A percentile compares a stretch with the other conserved stretches of the same genome.
Evolutionary conservation across 1,140 invertebrate genomes (phyloP).

Genomic region (Linepithema humile): DNA sequence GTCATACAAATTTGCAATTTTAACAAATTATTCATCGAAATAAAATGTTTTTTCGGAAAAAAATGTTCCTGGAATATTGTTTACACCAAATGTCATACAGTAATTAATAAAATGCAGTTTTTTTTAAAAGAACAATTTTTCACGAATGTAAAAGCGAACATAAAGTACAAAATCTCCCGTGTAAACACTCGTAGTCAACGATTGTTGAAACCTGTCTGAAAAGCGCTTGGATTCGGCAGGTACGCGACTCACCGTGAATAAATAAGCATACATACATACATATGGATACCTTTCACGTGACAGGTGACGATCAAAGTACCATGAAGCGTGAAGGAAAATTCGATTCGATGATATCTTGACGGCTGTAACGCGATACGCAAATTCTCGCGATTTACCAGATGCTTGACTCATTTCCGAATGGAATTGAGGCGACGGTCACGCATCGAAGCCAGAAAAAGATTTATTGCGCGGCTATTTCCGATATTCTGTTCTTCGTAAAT

Average conservation of each 20-base stretch:
- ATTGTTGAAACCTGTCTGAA: not conserved
- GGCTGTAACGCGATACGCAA: not conserved
- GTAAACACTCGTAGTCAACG: not conserved
- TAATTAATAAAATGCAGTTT: not conserved
- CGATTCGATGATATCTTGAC: not conserved
- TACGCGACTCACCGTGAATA: not conserved
- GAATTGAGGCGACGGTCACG: not conserved
- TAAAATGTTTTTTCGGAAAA: too few relatives aligned
- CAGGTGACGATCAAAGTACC: conserved; percentile 12
- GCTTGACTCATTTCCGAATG: not conserved
- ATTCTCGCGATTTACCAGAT: not conserved
- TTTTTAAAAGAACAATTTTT: not conserved
- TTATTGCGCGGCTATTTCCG: not conserved
- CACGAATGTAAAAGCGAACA: not conserved
- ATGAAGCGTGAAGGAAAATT: not conserved
- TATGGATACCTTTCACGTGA: not conserved
- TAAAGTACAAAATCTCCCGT: not conserved
- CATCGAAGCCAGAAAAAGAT: not conserved
- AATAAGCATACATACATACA: not conserved
- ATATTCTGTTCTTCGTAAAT: not conserved
- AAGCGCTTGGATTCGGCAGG: not conserved
- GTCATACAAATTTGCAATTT: not conserved
- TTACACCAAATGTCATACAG: not conserved
- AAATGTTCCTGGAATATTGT: not conserved
- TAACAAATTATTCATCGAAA: not conserved